Conservation (phyloP, 2,888 invertebrate species). For the Siphlonurus alternatus region DNA sequence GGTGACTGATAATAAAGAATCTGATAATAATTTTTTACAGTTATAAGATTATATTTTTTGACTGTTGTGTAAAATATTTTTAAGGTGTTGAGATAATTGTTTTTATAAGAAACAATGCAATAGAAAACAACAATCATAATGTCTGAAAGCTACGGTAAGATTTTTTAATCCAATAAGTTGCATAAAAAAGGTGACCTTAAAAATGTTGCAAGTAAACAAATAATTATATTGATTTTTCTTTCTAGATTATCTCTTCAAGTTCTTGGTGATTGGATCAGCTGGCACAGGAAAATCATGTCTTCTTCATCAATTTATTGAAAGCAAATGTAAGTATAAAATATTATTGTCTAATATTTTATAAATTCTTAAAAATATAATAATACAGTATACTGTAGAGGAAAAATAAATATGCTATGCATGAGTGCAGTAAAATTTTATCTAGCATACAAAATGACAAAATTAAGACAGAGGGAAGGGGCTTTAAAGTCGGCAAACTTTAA, state of each 20-base stretch:
- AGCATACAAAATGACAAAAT: too few species aligned
- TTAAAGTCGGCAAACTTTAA: too few species aligned
- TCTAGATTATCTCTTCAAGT: conserved; percentile 70
- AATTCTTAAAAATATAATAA: conserved; percentile 2
- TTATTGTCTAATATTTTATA: neutral
- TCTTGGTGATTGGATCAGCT: conserved; percentile 69
- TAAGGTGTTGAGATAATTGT: neutral
- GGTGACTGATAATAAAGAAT: too few species aligned
- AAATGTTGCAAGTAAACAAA: neutral
- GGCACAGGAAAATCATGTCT: conserved; percentile 71
- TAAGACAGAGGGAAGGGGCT: neutral
- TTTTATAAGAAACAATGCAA: neutral
- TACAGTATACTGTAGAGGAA: neutral
- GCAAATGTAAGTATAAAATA: conserved; percentile 53
- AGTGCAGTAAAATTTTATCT: neutral
- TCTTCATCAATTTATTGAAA: conserved; percentile 68
- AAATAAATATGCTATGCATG: neutral
- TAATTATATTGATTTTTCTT: conserved; percentile 16
- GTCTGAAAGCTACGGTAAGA: conserved; percentile 18
- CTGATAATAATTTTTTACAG: too few species aligned
- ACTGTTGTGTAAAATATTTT: too few species aligned
- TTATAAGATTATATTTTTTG: too few species aligned
- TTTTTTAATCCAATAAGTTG: neutral
- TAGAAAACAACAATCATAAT: conserved; percentile 9
- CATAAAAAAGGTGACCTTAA: neutral